These are phyloP conservation scores for Dolichoris vasculosae DNA, from an alignment of 1,140 invertebrate species.

Conservation along the genomic window DNA sequence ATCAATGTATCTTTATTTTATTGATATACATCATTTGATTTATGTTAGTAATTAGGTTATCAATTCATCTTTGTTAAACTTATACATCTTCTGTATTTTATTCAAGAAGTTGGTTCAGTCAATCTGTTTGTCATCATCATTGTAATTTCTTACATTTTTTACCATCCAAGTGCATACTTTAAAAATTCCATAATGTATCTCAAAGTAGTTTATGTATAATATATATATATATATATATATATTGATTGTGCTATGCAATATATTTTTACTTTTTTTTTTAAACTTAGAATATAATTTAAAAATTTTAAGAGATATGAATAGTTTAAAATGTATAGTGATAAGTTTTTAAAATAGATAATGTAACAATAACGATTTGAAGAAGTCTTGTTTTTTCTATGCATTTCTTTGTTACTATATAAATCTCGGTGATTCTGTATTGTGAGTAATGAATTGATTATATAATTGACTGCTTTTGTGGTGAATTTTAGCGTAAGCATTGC, in stretches of 20 bases:
- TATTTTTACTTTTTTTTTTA: background rate
- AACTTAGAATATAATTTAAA: conserved; percentile 9
- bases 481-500: conserved; percentile 8
- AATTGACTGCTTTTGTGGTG: conserved; percentile 2
- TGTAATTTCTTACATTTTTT: too few species aligned
- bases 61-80: too few species aligned
- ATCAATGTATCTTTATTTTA: too few species aligned
- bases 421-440: conserved; percentile 29
- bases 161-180: too few species aligned
- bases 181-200: too few species aligned
- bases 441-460: conserved; percentile 22
- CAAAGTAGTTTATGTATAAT: background rate
- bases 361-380: background rate
- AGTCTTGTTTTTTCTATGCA: background rate
- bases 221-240: background rate
- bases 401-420: conserved; percentile 26
- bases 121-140: too few species aligned
- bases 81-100: too few species aligned
- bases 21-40: too few species aligned
- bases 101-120: too few species aligned
- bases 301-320: background rate
- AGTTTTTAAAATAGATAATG: background rate
- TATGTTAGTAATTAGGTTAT: too few species aligned
- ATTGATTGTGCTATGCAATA: background rate
- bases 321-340: background rate